Conservation (phyloP, 2,888 invertebrate genomes). For the Chalcis sispes region DNA sequence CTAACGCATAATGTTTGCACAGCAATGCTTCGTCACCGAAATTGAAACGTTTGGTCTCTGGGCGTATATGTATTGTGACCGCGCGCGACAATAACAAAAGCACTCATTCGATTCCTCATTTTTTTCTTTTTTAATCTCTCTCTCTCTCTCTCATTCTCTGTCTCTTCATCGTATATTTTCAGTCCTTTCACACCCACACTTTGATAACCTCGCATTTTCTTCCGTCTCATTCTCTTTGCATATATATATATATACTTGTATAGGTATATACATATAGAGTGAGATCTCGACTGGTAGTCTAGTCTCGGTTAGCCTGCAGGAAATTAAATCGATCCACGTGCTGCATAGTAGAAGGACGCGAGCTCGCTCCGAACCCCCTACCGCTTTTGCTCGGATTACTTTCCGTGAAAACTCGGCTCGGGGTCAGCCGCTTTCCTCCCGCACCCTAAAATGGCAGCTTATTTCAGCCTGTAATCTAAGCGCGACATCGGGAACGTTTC, state of each 20-base stretch:
- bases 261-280: not conserved
- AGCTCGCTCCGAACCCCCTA: slow-evolving; percentile 7
- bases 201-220: not conserved
- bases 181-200: not conserved
- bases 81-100: slow-evolving; percentile 20
- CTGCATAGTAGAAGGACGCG: slow-evolving; percentile 27
- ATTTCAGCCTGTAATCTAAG: slow-evolving; percentile 41
- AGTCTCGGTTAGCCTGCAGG: slow-evolving; percentile 43
- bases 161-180: too few species aligned
- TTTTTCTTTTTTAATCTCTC: slow-evolving; percentile 5
- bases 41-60: too few species aligned
- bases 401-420: slow-evolving; percentile 48
- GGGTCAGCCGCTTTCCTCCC: slow-evolving; percentile 27
- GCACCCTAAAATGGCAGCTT: slow-evolving; percentile 30
- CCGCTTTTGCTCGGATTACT: slow-evolving; percentile 47
- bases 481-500: slow-evolving; percentile 27
- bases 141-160: not conserved
- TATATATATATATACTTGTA: not conserved
- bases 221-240: too few species aligned
- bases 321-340: slow-evolving; percentile 55
- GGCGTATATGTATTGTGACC: not conserved
- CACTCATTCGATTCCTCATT: slow-evolving; percentile 22
- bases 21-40: not conserved
- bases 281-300: slow-evolving; percentile 16
- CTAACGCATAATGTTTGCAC: slow-evolving; percentile 5